Evolutionary conservation across 2,888 invertebrate species (phyloP).

Genomic region (Ceraclea dissimilis): DNA sequence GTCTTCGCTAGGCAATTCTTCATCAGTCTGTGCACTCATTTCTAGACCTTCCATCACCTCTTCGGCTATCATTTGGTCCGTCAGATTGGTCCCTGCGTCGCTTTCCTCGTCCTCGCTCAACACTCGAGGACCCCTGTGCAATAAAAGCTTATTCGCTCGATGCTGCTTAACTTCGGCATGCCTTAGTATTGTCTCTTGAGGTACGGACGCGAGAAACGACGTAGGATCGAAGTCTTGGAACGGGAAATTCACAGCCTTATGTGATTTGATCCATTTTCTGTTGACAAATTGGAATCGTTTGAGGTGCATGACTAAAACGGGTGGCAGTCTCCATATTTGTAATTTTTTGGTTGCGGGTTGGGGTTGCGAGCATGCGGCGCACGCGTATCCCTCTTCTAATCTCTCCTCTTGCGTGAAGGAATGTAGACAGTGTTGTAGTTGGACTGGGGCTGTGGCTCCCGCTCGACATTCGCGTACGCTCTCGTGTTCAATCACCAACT

Average conservation of each 20-base stretch:
- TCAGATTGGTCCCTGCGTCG: conserved; percentile 12
- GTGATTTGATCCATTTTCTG: conserved; percentile 90
- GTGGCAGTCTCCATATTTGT: conserved; percentile 87
- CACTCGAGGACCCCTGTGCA: not conserved
- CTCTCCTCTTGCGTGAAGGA: conserved; percentile 85
- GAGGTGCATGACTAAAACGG: conserved; percentile 81
- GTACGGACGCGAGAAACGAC: conserved; percentile 74
- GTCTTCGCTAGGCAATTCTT: not conserved
- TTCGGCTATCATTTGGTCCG: conserved; percentile 6
- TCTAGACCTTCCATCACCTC: not conserved
- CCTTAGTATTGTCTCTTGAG: conserved; percentile 65
- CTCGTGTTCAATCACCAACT: conserved; percentile 70
- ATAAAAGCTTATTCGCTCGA: conserved; percentile 15
- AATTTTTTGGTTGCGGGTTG: conserved; percentile 85
- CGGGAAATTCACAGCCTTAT: conserved; percentile 87
- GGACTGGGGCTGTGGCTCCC: conserved; percentile 73
- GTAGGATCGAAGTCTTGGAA: conserved; percentile 81
- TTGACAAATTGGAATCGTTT: conserved; percentile 89
- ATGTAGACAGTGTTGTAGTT: conserved; percentile 75
- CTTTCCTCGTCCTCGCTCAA: conserved; percentile 12
- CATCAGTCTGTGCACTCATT: not conserved
- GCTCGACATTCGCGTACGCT: conserved; percentile 63
- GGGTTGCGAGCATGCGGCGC: conserved; percentile 73
- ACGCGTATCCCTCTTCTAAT: conserved; percentile 79
- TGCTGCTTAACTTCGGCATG: conserved; percentile 48